Evolutionary conservation across 2,888 invertebrate species (phyloP).

Genomic region (Protodeltote pygarga): DNA sequence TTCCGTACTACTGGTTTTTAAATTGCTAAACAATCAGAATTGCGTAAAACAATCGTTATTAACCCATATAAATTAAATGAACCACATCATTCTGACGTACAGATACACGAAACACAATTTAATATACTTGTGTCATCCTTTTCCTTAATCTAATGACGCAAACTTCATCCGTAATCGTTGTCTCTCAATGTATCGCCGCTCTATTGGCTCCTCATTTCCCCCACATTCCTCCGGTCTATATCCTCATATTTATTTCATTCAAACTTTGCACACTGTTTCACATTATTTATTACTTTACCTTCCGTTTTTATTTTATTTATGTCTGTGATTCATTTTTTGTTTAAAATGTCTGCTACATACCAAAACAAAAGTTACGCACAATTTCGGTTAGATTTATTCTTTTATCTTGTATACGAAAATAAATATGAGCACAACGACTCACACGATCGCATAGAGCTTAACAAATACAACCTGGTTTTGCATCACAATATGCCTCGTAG

Average conservation of each 20-base stretch:
- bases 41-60: too few species aligned
- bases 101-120: neutral
- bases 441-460: conserved; percentile 22
- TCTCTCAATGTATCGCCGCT: conserved; percentile 12
- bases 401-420: conserved; percentile 19
- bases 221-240: conserved; percentile 17
- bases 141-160: conserved; percentile 1
- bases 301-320: conserved; percentile 11
- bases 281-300: conserved; percentile 25
- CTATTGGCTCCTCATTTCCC: conserved; percentile 17
- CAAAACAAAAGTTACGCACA: conserved; percentile 12
- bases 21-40: too few species aligned
- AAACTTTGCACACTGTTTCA: conserved; percentile 23
- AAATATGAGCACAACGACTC: conserved; percentile 25
- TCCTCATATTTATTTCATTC: conserved; percentile 25
- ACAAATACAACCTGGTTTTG: conserved; percentile 33
- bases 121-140: neutral
- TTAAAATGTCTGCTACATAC: conserved; percentile 7
- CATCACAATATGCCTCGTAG: conserved; percentile 29
- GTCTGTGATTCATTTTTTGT: conserved; percentile 22
- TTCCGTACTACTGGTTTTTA: too few species aligned
- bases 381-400: conserved; percentile 13
- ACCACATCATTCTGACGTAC: neutral
- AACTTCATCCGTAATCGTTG: neutral
- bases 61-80: neutral